phyloP scores from a whole-genome alignment of 2,113 vertebrate species.

The Vimba vimba region DNA sequence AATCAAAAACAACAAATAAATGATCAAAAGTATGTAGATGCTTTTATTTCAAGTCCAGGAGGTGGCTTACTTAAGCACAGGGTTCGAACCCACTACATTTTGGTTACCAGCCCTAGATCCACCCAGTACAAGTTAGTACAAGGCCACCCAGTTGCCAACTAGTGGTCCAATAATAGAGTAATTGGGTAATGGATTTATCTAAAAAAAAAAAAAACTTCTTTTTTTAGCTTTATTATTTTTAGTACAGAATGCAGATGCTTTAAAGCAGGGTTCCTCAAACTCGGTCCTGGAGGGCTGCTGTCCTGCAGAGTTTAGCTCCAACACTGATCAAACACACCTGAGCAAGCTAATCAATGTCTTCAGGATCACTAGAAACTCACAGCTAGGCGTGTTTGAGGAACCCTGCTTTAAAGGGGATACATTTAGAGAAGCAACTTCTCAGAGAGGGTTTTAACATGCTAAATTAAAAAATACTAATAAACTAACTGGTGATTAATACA shows the following conservation, averaged over 20 bases:
- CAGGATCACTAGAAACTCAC: too few species aligned
- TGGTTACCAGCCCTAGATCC: too few species aligned
- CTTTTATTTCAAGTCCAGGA: neutral
- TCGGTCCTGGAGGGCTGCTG: too few species aligned
- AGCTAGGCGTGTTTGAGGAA: too few species aligned
- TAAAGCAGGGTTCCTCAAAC: neutral
- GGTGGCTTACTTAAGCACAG: neutral
- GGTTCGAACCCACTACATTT: too few species aligned
- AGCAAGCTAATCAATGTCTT: too few species aligned
- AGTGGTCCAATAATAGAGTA: neutral
- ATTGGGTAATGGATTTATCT: neutral
- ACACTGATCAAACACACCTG: too few species aligned
- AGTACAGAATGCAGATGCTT: too few species aligned
- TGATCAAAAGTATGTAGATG: neutral
- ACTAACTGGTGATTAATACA: neutral
- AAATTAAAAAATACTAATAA: neutral
- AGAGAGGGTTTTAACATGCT: neutral
- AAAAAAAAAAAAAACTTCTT: too few species aligned
- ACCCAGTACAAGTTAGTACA: neutral
- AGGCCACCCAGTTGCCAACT: neutral
- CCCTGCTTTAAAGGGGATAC: neutral
- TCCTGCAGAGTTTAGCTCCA: too few species aligned
- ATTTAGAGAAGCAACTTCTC: neutral
- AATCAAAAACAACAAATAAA: constrained; percentile 3
- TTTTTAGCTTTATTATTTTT: too few species aligned